Base-by-base conservation (phyloP, 2,797 vertebrate species). In the Valencia hispanica region DNA sequence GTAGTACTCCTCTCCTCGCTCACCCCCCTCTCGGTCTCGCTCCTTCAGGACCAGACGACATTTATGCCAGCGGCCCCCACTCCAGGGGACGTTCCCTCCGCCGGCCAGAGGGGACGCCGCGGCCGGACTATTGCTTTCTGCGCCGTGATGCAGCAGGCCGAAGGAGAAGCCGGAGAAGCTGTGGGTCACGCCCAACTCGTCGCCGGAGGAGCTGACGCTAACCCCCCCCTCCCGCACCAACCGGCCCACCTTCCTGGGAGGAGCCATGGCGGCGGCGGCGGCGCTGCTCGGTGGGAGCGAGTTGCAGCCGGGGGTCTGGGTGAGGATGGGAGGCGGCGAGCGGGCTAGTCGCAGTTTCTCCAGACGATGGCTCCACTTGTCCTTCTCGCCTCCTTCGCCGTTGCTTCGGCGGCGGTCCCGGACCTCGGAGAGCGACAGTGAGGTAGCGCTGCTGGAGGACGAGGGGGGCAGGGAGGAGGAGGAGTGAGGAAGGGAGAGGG, bases 321-420 rank as follows among this genome's bases (percentile, higher is more conserved):
- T 89, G 50, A 95, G 86, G 25, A 82, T 77, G 0, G 94, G 93
- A 1, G 96, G 77, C 1, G 96, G 96, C 0, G 96, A 97, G 36
- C 96, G 95, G 0, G 96, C 95, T 48, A 97, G 93, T 61, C 97
- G 85, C 68, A 97, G 94, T 73, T 96, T 97, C 85, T 98, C 97
- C 74, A 98, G 94, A 4, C 97, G 94, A 48, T 96, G 96, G 84
- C 96, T 97, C 97, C 97, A 97, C 88, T 96, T 96, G 79, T 98
- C 97, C 74, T 96, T 96, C 34, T 96, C 91, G 0, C 91, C 88
- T 7, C 96, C 93, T 43, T 97, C 96, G 0, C 95, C 95, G 1
- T 95, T 96, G 86, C 95, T 96, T 43, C 94, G 91, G 50, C 95
- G 89, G 18, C 94, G 92, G 53, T 96, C 94, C 5, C 94, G 91